Base-by-base conservation (phyloP, 2,797 vertebrate genomes). In the Gymnocypris eckloni region DNA sequence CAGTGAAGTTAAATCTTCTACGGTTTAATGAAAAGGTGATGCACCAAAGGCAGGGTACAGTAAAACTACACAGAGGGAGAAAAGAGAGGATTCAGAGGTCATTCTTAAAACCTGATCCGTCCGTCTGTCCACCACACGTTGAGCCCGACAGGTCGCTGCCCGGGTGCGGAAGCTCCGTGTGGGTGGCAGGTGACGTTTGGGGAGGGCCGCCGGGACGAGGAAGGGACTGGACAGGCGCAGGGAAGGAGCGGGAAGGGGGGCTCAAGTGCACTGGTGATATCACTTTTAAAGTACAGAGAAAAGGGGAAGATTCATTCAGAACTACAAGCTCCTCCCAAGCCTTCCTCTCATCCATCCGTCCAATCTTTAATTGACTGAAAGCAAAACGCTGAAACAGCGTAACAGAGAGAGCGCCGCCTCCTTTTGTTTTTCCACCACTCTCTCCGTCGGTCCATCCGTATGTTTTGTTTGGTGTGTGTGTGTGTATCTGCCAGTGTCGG, bases 1-100 rank as follows among this genome's bases (percentile, higher is more conserved):
- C 87, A 84, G 90, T 90, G 84, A 88, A 86, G 93, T 94, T 95
- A 95, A 95, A 95, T 93, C 93, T 95, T 93, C 96, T 96, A 95
- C 94, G 90, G 92, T 96, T 96, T 96, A 96, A 96, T 96, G 94
- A 95, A 93, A 94, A 91, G 91, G 91, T 94, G 93, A 93, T 90
- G 92, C 92, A 91, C 91, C 94, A 94, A 85, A 95, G 86, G 94
- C 93, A 95, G 92, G 93, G 93, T 95, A 96, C 95, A 96, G 94
- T 94, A 94, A 95, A 96, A 94, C 94, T 95, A 95, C 89, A 90
- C 93, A 90, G 92, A 89, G 89, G 87, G 92, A 67, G 70, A 83
- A 81, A 86, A 93, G 92, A 89, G 91, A 90, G 92, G 90, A 88
- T 84, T 90, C 85, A 91, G 89, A 91, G 83, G 83, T 90, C 87